Conservation (phyloP, 2,888 invertebrate genomes). For the Drosophila buzzatii region DNA sequence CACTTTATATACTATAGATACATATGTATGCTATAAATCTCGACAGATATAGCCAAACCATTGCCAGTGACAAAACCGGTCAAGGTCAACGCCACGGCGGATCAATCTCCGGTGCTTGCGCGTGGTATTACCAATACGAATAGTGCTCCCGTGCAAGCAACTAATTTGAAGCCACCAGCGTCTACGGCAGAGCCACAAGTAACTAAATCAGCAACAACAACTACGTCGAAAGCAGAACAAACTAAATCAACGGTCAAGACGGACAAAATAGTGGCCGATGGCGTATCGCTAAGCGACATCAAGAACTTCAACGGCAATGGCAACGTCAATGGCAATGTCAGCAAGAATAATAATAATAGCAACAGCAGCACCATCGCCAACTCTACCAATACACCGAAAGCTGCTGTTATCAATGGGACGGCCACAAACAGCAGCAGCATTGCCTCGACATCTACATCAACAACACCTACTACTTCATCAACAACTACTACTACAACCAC, state of each 20-base stretch:
- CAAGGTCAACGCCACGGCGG: conserved; percentile 16
- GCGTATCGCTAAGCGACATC: conserved; percentile 17
- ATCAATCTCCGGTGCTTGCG: conserved; percentile 11
- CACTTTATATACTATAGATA: not conserved
- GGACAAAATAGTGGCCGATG: conserved; percentile 29
- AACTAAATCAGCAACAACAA: conserved; percentile 4
- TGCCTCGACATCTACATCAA: conserved; percentile 32
- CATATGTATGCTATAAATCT: not conserved
- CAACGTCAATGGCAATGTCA: not conserved
- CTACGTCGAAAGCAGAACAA: conserved; percentile 19
- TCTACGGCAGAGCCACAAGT: conserved; percentile 6
- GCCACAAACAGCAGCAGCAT: conserved; percentile 6
- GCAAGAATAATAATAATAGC: not conserved
- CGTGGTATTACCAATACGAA: conserved; percentile 48
- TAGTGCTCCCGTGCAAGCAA: conserved; percentile 3
- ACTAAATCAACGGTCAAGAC: conserved; percentile 21
- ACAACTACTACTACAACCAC: conserved; percentile 61
- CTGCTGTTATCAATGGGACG: conserved; percentile 4
- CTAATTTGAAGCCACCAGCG: not conserved
- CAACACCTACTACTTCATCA: conserved; percentile 63
- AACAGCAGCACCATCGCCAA: not conserved
- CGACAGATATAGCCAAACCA: conserved; percentile 7
- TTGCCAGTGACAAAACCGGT: not conserved
- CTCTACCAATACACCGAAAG: not conserved
- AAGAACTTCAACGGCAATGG: not conserved